Evolutionary conservation across 1,140 invertebrate genomes (phyloP), one percentile per base, ranked within the genome.

Genomic region (Drosophila pandora): DNA sequence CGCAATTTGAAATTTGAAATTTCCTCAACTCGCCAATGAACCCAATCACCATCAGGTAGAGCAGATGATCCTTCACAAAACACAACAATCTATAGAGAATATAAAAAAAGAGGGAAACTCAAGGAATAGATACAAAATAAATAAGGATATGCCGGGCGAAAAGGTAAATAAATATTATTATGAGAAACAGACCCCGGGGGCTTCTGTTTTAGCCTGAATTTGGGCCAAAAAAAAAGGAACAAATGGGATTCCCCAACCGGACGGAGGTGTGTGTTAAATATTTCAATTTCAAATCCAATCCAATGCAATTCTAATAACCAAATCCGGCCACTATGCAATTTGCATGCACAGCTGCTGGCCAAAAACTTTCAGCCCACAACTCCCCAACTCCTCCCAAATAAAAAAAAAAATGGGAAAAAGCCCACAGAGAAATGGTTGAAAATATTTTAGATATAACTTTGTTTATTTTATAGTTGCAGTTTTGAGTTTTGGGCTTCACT

Each of bases 241-340:
- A 32, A 32, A 2, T 8, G 30, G 7, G 7, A 32, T 10, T 37
- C 34, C 10, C 41, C 41, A 34, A 23, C 70, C 60, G 62, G 53
- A 50, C 34, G 34, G 34, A 37, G 10, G 61, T 76, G 76, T 75
- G 83, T 82, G 83, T 87, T 87, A 78, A 87, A 87, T 87, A 87
- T 87, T 88, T 88, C 65, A 88, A 76, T 79, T 79, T 76, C 74
- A 87, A 87, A 87, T 87, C 82, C 82, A 87, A 87, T 85, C 77
- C 62, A 61, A 87, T 85, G 82, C 60, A 70, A 87, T 85, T 85
- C 83, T 78, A 82, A 85, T 85, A 78, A 85, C 69, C 82, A 87
- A 85, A 87, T 87, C 82, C 83, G 52, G 45, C 65, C 52, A 50
- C 30, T 39, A 82, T 88, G 65, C 83, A 87, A 87, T 74, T 85